Conservation (phyloP, 2,888 invertebrate species). For the Tachystola acroxantha region DNA sequence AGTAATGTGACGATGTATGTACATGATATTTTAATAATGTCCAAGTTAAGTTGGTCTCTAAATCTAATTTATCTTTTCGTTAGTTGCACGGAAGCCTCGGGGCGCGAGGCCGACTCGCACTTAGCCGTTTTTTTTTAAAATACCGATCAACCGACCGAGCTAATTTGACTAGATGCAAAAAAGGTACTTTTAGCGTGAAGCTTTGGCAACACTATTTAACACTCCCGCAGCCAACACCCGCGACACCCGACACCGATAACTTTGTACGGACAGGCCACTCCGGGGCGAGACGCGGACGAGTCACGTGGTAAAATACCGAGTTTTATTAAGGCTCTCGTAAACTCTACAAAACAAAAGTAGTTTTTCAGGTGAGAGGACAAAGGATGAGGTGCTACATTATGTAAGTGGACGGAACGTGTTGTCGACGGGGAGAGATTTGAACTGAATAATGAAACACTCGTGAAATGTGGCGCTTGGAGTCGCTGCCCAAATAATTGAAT, state of each 20-base stretch:
- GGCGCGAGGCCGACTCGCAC: no score
- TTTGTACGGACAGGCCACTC: background rate
- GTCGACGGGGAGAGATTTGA: background rate
- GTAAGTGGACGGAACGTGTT: background rate
- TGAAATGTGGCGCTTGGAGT: background rate
- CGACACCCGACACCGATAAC: background rate
- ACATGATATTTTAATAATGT: no score
- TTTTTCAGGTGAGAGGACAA: slow-evolving; percentile 11
- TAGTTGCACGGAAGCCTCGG: no score
- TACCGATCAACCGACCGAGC: no score
- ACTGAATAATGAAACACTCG: no score
- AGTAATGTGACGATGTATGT: no score
- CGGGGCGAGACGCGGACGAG: background rate
- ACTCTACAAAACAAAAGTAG: slow-evolving; percentile 10
- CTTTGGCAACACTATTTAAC: background rate
- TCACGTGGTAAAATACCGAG: background rate
- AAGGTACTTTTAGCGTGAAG: no score
- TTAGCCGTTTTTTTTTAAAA: no score
- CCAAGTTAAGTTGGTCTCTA: no score
- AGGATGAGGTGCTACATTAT: slow-evolving; percentile 5
- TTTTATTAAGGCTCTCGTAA: slow-evolving; percentile 2
- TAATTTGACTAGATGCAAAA: no score
- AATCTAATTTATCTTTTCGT: no score
- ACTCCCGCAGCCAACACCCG: background rate
- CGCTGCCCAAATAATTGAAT: background rate